phyloP scores from a whole-genome alignment of 2,113 vertebrate species.

The Platysteira castanea region DNA sequence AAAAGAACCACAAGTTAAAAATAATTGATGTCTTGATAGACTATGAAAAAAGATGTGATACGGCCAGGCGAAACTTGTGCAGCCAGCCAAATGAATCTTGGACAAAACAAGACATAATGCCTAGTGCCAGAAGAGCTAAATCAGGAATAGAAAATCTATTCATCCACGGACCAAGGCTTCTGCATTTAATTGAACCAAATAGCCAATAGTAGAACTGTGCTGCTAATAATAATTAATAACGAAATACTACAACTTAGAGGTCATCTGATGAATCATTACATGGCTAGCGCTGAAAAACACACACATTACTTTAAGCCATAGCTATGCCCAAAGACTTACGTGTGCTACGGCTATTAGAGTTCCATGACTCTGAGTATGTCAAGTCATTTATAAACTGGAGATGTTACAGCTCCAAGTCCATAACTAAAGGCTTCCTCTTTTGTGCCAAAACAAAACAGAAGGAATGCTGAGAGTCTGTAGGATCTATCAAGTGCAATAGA shows the following conservation, averaged over 20 bases:
- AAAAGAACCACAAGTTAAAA: conserved; percentile 6
- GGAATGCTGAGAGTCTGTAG: not conserved
- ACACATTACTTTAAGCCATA: not conserved
- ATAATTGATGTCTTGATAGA: conserved; percentile 15
- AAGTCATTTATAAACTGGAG: not conserved
- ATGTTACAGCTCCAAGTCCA: not conserved
- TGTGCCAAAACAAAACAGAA: not conserved
- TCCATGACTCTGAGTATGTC: not conserved
- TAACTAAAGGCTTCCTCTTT: not conserved
- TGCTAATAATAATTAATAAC: conserved; percentile 5
- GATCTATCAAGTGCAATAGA: not conserved
- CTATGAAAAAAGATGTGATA: not conserved
- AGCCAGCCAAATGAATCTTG: conserved; percentile 28
- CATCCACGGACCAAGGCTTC: not conserved
- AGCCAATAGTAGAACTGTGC: not conserved
- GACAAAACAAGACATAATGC: conserved; percentile 19
- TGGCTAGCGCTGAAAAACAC: not conserved
- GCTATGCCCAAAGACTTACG: not conserved
- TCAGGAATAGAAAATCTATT: not conserved
- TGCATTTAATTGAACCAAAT: not conserved
- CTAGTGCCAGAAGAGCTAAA: conserved; percentile 26
- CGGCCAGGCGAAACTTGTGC: not conserved
- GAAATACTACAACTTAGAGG: not conserved
- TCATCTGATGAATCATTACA: not conserved
- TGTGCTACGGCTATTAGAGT: not conserved